Evolutionary conservation across 2,113 vertebrate species (phyloP), one percentile per base, ranked within the genome.

Genomic region (Chauna torquata): DNA sequence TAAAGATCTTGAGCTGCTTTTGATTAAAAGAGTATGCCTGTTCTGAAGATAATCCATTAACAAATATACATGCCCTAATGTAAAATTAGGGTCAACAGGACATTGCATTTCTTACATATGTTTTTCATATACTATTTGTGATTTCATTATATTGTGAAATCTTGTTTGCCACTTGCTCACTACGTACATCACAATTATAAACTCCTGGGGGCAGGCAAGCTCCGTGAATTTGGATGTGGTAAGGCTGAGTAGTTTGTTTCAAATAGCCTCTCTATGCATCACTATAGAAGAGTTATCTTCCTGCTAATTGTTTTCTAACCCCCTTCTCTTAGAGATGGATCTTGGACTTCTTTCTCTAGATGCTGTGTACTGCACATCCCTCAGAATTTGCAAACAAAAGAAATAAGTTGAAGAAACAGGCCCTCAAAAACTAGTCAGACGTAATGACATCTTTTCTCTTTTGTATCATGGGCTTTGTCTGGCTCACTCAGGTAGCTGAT

Each of bases 351-450:
- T 75, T 58, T 40, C 34, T 88, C 54, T 68, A 16, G 6, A 10
- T 66, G 16, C 47, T 61, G 10, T 12, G 24, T 65, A 28, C 20
- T 30, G 19, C 17, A 7, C 0, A 0, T 59, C 27, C 12, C n/a
- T 66, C 52, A 52, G 54, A 87, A 90, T 79, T 79, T 62, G 20
- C 16, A 3, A 23, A 11, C 5, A 34, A 23, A 70, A 38, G 66
- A 80, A 27, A 7, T 5, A 62, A n/a, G 23, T 10, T 14, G 13
- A 64, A 40, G 78, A 71, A 82, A 16, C 14, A 30, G 36, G 1
- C 8, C 15, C 16, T 36, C 11, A 59, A 16, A 17, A 68, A 47
- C 16, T 6, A 9, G 8, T 75, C n/a, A 70, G 49, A 13, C 5
- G 1, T 44, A 59, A 44, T n/a, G 49, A 20, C 2, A 22, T 79